Evolutionary conservation across 2,888 invertebrate species (phyloP), one percentile per base, ranked within the genome.

Genomic region (Luperina testacea): DNA sequence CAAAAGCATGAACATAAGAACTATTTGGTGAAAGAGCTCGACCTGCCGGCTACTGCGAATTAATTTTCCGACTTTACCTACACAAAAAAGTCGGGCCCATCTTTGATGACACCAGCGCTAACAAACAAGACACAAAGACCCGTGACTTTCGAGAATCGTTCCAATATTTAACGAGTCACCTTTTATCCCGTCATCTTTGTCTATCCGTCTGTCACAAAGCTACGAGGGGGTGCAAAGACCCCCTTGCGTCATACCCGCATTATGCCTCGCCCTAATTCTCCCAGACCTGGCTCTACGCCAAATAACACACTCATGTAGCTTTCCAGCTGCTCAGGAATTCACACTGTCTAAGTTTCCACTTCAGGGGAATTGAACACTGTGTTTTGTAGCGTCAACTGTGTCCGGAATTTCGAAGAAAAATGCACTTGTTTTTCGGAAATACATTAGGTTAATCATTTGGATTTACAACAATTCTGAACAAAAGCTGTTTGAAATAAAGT

Each of bases 161-260:
- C 67, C 75, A 82, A 86, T 82, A 83, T 78, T 86, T 80, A 80
- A 78, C 84, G 78, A 81, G 70, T 79, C 75, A 79, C 73, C 79
- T 68, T 78, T 83, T 88, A 78, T 81, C 68, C 72, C 73, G 67
- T 45, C 78, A 80, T 80, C 76, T 87, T 84, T 86, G 75, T 82
- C 86, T 80, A 73, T 75, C 75, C 73, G 79, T 79, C 72, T 80
- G 77, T 82, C 82, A 79, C 80, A 82, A 79, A 84, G 79, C 75
- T 72, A 68, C 38, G 17, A 38, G 73, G 64, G 73, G 70, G 81
- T 73, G 70, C 78, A 79, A 82, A 85, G 82, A 74, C 75, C 76
- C 85, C 85, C 77, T 91, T 89, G 85, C 92, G 90, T 91, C 91
- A 92, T 87, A 86, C 85, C 90, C 90, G 92, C 91, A 90, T 88